phyloP scores from a whole-genome alignment of 1,140 invertebrate genomes.

The Bombus ignitus region DNA sequence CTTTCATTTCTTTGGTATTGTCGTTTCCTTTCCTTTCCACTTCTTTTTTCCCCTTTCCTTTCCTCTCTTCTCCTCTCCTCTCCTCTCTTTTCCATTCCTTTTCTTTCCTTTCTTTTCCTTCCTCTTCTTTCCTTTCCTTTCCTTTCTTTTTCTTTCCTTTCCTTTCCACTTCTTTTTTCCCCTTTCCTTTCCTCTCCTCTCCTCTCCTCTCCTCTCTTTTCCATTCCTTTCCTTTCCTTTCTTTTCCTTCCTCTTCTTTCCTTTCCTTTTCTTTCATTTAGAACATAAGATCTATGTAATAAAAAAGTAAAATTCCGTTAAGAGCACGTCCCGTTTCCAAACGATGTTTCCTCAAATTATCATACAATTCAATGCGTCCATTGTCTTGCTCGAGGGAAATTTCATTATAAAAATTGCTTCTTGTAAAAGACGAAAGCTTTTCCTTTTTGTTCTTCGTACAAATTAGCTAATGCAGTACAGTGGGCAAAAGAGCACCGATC shows the following conservation, averaged over 20 bases:
- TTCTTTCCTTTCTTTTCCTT: neutral
- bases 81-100: neutral
- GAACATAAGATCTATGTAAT: neutral
- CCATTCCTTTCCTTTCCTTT: neutral
- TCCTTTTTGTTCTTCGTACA: neutral
- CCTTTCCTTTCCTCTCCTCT: no score
- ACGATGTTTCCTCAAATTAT: neutral
- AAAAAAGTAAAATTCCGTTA: slow-evolving; percentile 9
- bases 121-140: neutral
- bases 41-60: no score
- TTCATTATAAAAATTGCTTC: slow-evolving; percentile 2
- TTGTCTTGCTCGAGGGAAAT: neutral
- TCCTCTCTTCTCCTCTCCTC: no score
- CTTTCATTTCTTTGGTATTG: neutral
- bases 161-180: no score
- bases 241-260: neutral
- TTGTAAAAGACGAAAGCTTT: neutral
- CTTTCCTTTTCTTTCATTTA: neutral
- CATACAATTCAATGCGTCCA: neutral
- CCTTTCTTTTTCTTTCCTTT: no score
- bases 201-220: neutral
- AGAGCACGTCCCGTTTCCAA: neutral
- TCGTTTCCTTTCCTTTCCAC: no score
- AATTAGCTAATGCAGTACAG: neutral
- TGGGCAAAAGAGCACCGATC: neutral